Conservation (phyloP, 2,113 vertebrate genomes). For the Chaetodon auriga region DNA sequence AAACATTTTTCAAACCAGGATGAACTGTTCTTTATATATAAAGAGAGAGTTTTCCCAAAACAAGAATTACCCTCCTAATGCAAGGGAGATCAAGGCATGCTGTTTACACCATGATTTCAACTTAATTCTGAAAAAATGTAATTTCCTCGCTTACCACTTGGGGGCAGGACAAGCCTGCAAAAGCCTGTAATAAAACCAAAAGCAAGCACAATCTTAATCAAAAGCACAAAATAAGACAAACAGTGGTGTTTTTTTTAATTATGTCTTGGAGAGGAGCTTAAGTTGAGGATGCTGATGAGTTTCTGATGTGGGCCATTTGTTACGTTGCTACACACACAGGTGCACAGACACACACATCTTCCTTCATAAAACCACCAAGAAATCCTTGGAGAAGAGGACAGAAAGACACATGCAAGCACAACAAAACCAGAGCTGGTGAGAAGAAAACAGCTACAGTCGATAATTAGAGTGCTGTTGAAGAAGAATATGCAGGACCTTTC, state of each 20-base stretch:
- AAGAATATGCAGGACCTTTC: background rate
- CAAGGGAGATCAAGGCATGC: background rate
- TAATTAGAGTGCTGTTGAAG: constrained; percentile 10
- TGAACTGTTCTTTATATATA: background rate
- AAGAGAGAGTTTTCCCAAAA: background rate
- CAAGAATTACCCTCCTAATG: background rate
- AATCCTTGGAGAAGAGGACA: background rate
- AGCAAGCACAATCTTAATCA: background rate
- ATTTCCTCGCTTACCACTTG: constrained; percentile 44
- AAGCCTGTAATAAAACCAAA: background rate
- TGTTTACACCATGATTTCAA: background rate
- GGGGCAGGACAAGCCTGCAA: constrained; percentile 58
- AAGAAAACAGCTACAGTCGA: background rate
- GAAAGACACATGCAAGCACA: background rate
- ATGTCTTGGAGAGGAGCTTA: background rate
- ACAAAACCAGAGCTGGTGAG: background rate
- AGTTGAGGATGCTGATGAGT: background rate
- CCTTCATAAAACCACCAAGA: background rate
- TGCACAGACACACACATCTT: background rate
- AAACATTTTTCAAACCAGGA: background rate
- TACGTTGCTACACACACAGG: background rate
- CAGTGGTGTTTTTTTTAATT: background rate
- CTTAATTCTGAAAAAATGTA: background rate
- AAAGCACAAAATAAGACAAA: background rate
- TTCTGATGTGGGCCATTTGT: background rate